Base-by-base conservation (phyloP, 2,113 vertebrate species). In the Scartelaos histophorus region DNA sequence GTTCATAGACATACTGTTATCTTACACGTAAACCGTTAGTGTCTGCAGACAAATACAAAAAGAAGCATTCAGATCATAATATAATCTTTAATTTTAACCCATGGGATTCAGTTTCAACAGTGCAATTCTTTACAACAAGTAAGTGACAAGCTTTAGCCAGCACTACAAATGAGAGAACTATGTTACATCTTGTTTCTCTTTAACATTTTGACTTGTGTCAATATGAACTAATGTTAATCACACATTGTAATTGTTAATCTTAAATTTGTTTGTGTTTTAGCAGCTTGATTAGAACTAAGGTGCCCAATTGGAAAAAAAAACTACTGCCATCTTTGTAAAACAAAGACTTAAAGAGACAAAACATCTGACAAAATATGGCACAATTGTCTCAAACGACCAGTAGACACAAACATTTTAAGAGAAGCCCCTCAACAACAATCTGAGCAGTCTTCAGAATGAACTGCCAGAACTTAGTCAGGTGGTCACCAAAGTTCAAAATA, bases 101-200 rank as follows among this genome's bases (percentile, higher is more conserved):
- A 91, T 91, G 89, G 87, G 91, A 93, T 92, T 93, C 85, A 82
- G 91, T 85, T 91, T 92, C 88, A 90, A 94, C 93, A 94, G 92
- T 93, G 93, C 90, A 93, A 92, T 93, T 92, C 88, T 92, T 94
- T 92, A 93, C 92, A 92, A 93, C 91, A 92, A 87, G 90, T 90
- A 90, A 90, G 92, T 93, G 89, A 92, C 88, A 85, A 43, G 56
- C 85, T 91, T 87, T 81, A 91, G 91, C 88, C 92, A 89, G 91
- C 91, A 90, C 92, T 82, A 78, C 85, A 90, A 90, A 91, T 77
- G 84, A 93, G 83, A 80, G 88, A 92, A 71, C 70, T 83, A 90
- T 82, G 89, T 92, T 92, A 94, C 88, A 94, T 78, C 81, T 92
- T 88, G 78, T 83, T 91, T 78, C 68, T 82, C 77, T 73, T 82